Conservation (phyloP, 2,888 invertebrate genomes). For the Carabus problematicus region DNA sequence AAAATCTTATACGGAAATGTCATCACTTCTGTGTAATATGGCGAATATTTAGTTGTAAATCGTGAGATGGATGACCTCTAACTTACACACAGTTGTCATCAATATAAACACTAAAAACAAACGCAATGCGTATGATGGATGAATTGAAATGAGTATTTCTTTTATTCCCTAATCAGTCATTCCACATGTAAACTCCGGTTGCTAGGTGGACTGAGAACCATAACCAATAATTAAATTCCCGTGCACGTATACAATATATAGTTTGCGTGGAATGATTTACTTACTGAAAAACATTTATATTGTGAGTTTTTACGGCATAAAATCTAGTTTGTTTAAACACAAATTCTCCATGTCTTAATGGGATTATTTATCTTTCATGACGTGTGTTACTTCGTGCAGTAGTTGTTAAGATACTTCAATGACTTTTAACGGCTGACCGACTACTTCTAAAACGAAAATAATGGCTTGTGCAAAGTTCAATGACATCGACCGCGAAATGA, state of each 20-base stretch:
- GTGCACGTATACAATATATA: not conserved
- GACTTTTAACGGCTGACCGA: too few relatives aligned
- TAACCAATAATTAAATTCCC: not conserved
- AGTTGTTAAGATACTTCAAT: too few relatives aligned
- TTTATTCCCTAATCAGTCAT: constrained; percentile 24
- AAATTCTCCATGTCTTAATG: too few relatives aligned
- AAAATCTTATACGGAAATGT: too few relatives aligned
- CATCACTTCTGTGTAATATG: too few relatives aligned
- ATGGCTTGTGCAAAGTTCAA: constrained; percentile 20
- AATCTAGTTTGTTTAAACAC: too few relatives aligned
- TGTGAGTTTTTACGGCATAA: too few relatives aligned
- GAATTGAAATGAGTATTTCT: constrained; percentile 33
- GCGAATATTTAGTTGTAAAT: too few relatives aligned
- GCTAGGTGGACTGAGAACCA: not conserved
- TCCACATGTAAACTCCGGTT: constrained; percentile 1
- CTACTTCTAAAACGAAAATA: not conserved
- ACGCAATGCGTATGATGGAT: constrained; percentile 18
- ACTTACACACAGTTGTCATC: constrained; percentile 1
- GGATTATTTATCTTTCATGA: too few relatives aligned
- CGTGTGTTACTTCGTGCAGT: too few relatives aligned
- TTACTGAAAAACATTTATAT: too few relatives aligned
- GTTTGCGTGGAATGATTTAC: too few relatives aligned
- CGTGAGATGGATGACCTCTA: constrained; percentile 26
- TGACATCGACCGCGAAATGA: constrained; percentile 33
- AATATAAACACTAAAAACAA: constrained; percentile 13